Conservation (phyloP, 2,888 invertebrate species). For the Cheilosia pagana region DNA sequence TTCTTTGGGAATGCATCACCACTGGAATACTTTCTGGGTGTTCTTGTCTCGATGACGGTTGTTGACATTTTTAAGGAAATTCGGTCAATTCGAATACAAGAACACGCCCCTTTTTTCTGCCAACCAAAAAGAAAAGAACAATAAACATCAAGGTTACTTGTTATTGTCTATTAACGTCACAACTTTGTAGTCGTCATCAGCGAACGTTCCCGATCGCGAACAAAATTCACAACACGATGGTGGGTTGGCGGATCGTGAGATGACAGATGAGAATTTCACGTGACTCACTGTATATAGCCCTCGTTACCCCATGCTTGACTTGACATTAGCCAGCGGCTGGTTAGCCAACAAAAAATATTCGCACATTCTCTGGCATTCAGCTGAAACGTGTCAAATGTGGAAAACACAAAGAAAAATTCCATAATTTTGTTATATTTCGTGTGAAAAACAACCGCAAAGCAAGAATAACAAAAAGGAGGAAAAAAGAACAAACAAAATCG, state of each 20-base stretch:
- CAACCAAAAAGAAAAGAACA: neutral
- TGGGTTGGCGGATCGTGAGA: neutral
- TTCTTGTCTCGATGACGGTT: neutral
- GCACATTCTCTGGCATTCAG: constrained; percentile 33
- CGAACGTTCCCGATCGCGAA: neutral
- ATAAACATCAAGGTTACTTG: neutral
- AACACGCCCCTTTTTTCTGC: constrained; percentile 2
- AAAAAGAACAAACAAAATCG: constrained; percentile 32
- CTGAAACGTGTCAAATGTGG: constrained; percentile 56
- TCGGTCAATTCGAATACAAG: constrained; percentile 3
- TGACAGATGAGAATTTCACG: constrained; percentile 3
- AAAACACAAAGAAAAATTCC: constrained; percentile 66
- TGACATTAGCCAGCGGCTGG: neutral
- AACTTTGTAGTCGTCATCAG: neutral
- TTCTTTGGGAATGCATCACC: neutral
- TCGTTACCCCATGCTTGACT: neutral
- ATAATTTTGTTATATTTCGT: constrained; percentile 50
- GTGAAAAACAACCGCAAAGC: constrained; percentile 1
- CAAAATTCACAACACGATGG: neutral
- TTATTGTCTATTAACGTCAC: neutral
- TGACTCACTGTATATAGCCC: constrained; percentile 63
- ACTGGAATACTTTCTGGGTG: neutral
- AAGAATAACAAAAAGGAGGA: constrained; percentile 1
- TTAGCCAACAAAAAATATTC: constrained; percentile 21
- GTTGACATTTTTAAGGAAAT: constrained; percentile 1